phyloP scores from a whole-genome alignment of 2,888 invertebrate species.

The Eucera pruinosa region DNA sequence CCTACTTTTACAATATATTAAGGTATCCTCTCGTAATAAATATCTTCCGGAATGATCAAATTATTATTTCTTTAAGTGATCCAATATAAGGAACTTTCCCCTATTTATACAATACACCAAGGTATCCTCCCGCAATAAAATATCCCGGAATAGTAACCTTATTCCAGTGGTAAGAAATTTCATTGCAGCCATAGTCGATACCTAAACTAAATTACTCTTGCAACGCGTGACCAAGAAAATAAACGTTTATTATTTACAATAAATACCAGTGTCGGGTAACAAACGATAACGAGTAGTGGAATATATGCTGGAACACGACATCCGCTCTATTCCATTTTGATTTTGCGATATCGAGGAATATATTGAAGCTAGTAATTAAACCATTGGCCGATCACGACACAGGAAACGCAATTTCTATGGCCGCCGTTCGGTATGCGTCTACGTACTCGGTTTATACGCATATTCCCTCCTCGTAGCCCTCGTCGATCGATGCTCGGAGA shows the following conservation, averaged over 20 bases:
- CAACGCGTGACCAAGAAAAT: too few species aligned
- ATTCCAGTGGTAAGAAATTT: too few species aligned
- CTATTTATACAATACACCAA: too few species aligned
- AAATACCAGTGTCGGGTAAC: constrained; percentile 41
- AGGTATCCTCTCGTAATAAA: too few species aligned
- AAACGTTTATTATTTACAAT: constrained; percentile 53
- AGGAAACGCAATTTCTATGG: constrained; percentile 56
- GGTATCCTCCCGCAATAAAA: too few species aligned
- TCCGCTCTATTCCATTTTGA: constrained; percentile 47
- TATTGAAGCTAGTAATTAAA: constrained; percentile 53
- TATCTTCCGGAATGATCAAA: too few species aligned
- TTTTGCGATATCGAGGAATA: constrained; percentile 49
- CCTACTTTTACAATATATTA: too few species aligned
- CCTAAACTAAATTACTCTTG: too few species aligned
- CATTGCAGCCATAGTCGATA: too few species aligned
- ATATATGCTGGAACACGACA: constrained; percentile 29
- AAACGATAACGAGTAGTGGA: constrained; percentile 50
- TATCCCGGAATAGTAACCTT: not conserved
- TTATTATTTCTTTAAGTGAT: too few species aligned
- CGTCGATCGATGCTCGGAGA: constrained; percentile 35
- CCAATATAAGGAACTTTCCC: too few species aligned
- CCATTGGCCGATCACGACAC: constrained; percentile 38
- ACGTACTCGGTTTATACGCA: constrained; percentile 5
- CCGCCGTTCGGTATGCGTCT: constrained; percentile 25
- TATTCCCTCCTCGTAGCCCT: constrained; percentile 32